Base-by-base conservation (phyloP, 2,888 invertebrate genomes). In the Trichacis sp. region DNA sequence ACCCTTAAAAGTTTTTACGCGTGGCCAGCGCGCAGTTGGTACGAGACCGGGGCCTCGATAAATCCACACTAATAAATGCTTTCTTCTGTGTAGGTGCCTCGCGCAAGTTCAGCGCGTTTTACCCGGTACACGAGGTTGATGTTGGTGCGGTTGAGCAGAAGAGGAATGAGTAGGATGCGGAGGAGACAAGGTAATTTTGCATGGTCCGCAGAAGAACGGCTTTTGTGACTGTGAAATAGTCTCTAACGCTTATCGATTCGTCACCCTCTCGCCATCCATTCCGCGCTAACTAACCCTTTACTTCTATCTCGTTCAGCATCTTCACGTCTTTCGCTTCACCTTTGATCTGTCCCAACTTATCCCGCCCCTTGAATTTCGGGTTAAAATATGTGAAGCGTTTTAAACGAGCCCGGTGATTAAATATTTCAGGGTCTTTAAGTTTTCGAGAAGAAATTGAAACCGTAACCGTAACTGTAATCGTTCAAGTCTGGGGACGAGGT, bases 241-340 rank as follows among this genome's bases (percentile, higher is more conserved):
- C 69, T 66, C 72, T 73, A 73, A 73, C 71, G 72, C 72, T 70
- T 72, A 71, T 73, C 71, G 71, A 70, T 72, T 71, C 68, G 63
- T 36, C 50, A 49, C 55, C 38, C 45, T 38, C 57, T 47, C 38
- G 30, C 58, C 50, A 30, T 17, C 42, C 40, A 18, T 19, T 19
- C 1, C 19, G 18, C 14, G n/a, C 33, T 42, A 17, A 24, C 24
- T 17, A 14, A 43, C 43, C 19, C 43, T 43, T 19, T 19, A 19
- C 43, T 12, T 11, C 18, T 18, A 5, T 19, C 43, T 19, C 18
- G 5, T 43, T 43, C 19, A 14, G 18, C 43, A 57, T 43, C 54
- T 17, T 43, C 47, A 11, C 47, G 43, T 29, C 48, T 24, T 46
- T 42, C 29, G 14, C 33, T 2, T 42, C 46, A 40, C 43, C 60